Evolutionary conservation across 2,113 vertebrate species (phyloP).

Genomic region (Todiramphus chloris): DNA sequence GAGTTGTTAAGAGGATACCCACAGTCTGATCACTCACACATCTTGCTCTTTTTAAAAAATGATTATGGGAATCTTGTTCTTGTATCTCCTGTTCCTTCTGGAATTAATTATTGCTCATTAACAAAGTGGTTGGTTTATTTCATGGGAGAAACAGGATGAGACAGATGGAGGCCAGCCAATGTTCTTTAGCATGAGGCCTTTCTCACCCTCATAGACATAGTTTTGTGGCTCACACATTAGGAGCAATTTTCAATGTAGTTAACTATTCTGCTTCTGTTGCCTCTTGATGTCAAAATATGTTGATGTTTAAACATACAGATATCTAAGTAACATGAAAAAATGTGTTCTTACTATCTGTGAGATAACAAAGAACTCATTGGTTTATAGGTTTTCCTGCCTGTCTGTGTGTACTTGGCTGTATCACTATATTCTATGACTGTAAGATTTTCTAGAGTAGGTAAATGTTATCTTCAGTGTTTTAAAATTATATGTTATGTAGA

Average conservation of each 20-base stretch:
- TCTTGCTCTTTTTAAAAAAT: background rate
- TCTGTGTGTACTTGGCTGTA: background rate
- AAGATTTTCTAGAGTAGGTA: background rate
- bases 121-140: conserved; percentile 21
- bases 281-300: background rate
- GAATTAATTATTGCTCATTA: conserved; percentile 25
- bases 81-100: background rate
- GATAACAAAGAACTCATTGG: background rate
- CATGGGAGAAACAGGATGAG: conserved; percentile 24
- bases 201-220: conserved; percentile 23
- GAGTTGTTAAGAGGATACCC: background rate
- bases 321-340: background rate
- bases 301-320: background rate
- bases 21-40: background rate
- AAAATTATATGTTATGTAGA: background rate
- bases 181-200: conserved; percentile 14
- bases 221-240: background rate
- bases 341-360: background rate
- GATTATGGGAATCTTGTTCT: background rate
- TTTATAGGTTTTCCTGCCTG: background rate
- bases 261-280: conserved; percentile 23
- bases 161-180: conserved; percentile 32
- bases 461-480: background rate
- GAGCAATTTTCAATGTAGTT: background rate
- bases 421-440: background rate